Conservation (phyloP, 2,888 invertebrate genomes). For the Erebia ligea region DNA sequence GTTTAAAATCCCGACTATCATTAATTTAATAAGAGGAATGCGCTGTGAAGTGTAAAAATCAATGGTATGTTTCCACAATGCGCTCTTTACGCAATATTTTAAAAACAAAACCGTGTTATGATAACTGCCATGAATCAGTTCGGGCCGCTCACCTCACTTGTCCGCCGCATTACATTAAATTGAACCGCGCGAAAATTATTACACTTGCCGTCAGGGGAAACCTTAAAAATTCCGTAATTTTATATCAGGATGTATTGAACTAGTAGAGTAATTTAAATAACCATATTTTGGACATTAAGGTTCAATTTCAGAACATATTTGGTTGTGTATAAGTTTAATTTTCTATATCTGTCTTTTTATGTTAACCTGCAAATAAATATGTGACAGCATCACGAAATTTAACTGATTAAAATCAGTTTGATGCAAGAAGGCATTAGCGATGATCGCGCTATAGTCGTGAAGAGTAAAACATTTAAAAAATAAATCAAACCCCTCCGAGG, state of each 20-base stretch:
- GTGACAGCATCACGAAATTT: no score
- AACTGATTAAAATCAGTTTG: no score
- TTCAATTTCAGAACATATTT: no score
- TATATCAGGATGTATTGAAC: neutral
- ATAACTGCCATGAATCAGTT: conserved; percentile 32
- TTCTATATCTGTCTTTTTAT: no score
- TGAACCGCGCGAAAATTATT: conserved; percentile 27
- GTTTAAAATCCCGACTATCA: conserved; percentile 24
- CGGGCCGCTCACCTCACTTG: conserved; percentile 21
- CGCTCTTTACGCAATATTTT: conserved; percentile 33
- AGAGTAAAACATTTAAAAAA: no score
- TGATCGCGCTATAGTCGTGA: no score
- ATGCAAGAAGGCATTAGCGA: no score
- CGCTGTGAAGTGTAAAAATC: conserved; percentile 31
- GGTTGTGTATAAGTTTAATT: no score
- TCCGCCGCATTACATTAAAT: conserved; percentile 25
- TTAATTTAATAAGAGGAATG: conserved; percentile 31
- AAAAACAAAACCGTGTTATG: conserved; percentile 35
- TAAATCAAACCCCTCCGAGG: no score
- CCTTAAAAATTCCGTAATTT: neutral
- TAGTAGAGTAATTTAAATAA: neutral
- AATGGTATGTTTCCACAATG: conserved; percentile 29
- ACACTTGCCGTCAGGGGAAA: neutral
- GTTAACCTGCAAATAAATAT: no score
- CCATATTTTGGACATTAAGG: no score